Conservation (phyloP, 2,888 invertebrate species). For the Syritta pipiens region DNA sequence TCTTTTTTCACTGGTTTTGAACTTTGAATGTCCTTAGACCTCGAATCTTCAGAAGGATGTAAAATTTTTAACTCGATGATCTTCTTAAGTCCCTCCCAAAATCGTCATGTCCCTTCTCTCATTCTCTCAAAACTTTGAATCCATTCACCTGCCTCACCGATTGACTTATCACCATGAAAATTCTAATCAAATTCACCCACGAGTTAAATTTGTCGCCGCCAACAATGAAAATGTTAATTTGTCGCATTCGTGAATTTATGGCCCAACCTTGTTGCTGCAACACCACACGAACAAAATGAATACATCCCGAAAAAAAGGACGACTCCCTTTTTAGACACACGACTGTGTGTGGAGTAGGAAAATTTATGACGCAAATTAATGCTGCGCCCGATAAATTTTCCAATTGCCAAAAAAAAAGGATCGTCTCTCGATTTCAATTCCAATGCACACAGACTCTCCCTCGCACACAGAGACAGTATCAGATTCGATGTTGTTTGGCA, state of each 20-base stretch:
- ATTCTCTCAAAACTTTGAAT: no score
- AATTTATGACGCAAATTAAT: conserved; percentile 56
- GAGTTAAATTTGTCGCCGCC: not conserved
- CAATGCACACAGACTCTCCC: no score
- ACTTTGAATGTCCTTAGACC: no score
- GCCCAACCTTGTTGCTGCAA: not conserved
- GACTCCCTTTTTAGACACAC: conserved; percentile 18
- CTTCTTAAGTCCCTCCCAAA: no score
- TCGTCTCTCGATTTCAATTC: conserved; percentile 25
- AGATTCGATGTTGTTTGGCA: conserved; percentile 34
- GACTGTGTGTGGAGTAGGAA: not conserved
- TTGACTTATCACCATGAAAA: no score
- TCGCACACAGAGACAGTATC: no score
- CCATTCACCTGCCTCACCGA: no score
- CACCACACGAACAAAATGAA: conserved; percentile 13
- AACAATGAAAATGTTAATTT: conserved; percentile 14
- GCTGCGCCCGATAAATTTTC: conserved; percentile 50
- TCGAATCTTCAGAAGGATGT: no score
- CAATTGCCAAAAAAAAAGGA: conserved; percentile 44
- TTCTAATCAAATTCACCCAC: conserved; percentile 10
- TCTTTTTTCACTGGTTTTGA: no score
- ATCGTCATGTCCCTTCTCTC: no score
- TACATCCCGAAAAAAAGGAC: not conserved
- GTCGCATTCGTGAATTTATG: not conserved
- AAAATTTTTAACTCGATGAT: no score